These are phyloP conservation scores for Ectropis crepuscularia DNA, from an alignment of 2,888 invertebrate genomes.

Conservation along the genomic window DNA sequence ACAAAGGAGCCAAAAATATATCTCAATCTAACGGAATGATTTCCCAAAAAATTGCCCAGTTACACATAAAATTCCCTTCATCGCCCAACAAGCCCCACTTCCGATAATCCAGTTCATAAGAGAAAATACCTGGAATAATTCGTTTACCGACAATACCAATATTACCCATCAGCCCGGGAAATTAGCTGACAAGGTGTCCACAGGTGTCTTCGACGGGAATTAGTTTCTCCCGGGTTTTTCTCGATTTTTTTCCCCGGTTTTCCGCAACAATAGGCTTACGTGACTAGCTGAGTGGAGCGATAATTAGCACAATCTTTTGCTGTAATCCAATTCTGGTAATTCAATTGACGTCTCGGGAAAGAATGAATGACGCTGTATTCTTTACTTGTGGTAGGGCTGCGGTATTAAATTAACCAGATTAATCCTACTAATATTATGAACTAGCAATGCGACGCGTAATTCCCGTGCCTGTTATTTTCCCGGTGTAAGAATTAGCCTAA, in stretches of 20 bases:
- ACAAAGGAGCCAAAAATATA: no score
- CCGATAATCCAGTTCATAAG: slow-evolving; percentile 44
- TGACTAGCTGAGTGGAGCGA: slow-evolving; percentile 30
- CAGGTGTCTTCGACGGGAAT: slow-evolving; percentile 46
- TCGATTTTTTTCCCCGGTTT: slow-evolving; percentile 9
- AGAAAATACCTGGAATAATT: slow-evolving; percentile 64
- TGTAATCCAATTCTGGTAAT: slow-evolving; percentile 21
- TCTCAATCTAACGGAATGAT: background rate
- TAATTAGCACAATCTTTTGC: slow-evolving; percentile 20
- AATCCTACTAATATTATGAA: no score
- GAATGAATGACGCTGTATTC: background rate
- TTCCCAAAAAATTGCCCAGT: background rate
- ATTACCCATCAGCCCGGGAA: slow-evolving; percentile 64
- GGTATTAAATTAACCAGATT: no score
- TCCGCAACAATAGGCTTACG: slow-evolving; percentile 43
- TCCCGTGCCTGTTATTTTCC: no score
- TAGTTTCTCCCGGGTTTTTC: slow-evolving; percentile 42
- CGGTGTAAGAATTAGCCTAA: no score
- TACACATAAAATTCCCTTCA: slow-evolving; percentile 13
- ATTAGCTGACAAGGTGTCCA: slow-evolving; percentile 58
- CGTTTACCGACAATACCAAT: slow-evolving; percentile 58
- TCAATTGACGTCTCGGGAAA: slow-evolving; percentile 11
- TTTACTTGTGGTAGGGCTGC: no score
- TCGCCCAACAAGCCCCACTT: slow-evolving; percentile 38
- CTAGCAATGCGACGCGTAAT: no score